Evolutionary conservation across 2,888 invertebrate genomes (phyloP).

Genomic region (Agrilus cyanescens): DNA sequence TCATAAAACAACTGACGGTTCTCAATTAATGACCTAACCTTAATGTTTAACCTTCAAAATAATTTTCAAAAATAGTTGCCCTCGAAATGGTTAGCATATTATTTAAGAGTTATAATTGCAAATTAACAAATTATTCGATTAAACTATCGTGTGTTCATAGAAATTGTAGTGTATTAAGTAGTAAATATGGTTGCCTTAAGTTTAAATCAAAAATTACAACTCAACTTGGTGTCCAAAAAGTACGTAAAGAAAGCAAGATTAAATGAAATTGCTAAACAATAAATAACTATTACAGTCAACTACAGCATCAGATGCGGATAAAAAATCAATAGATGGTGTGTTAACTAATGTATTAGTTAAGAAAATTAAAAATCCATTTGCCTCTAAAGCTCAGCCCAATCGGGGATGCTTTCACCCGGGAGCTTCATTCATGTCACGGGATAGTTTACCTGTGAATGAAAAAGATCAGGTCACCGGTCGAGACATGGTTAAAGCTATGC

Average conservation of each 20-base stretch:
- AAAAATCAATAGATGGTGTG: slow-evolving; percentile 17
- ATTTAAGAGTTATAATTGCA: too few species aligned
- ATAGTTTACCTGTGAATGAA: slow-evolving; percentile 45
- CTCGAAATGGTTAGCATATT: too few species aligned
- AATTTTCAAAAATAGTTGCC: not conserved
- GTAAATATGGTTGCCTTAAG: too few species aligned
- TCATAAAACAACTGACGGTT: too few species aligned
- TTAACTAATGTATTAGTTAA: slow-evolving; percentile 24
- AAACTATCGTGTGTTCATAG: too few species aligned
- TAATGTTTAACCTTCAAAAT: not conserved
- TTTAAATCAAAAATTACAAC: too few species aligned
- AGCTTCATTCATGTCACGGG: slow-evolving; percentile 42
- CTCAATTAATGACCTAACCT: too few species aligned
- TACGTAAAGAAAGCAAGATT: too few species aligned
- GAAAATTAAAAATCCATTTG: slow-evolving; percentile 19
- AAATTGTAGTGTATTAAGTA: too few species aligned
- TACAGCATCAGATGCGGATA: slow-evolving; percentile 9
- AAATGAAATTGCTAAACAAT: too few species aligned
- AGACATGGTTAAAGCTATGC: slow-evolving; percentile 80
- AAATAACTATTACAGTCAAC: slow-evolving; percentile 11
- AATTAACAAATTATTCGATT: too few species aligned
- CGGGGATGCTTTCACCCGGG: slow-evolving; percentile 91
- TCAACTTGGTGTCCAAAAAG: too few species aligned
- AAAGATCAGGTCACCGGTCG: slow-evolving; percentile 49
- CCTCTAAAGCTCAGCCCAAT: slow-evolving; percentile 37